Evolutionary conservation across 1,140 invertebrate species (phyloP), one percentile per base, ranked within the genome.

Genomic region (Polypedilum vanderplanki): DNA sequence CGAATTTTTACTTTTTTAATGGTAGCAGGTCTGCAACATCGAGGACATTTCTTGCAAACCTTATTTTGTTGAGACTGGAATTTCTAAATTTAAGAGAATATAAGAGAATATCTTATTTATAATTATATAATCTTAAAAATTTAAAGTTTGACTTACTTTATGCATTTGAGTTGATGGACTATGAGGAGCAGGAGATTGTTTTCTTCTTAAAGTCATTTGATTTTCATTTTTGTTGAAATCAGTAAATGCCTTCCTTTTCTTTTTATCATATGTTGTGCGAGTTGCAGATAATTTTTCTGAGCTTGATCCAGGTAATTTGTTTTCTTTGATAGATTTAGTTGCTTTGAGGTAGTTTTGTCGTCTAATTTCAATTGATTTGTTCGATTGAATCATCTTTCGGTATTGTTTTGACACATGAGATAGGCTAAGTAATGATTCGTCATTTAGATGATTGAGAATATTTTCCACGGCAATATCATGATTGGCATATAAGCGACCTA

Each of bases 321-420:
- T 70, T 22, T 70, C 65, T 10, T 70, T 70, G 9, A 70, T 70
- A 10, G 17, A n/a, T 22, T 9, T 20, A 70, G 8, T 18, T 20
- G 15, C 17, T 22, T 70, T 70, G 65, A 70, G 65, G 65, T 70
- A 70, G 65, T 70, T 70, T n/a, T 20, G 17, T 22, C 65, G 65
- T 18, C 18, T 18, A 10, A 9, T 22, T 10, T 70, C 17, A 70
- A 18, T 18, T 12, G 1, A 18, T 18, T 70, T 70, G 65, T 70
- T 70, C 15, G 15, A n/a, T 70, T 70, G n/a, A 17, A 70, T 70
- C 17, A 70, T 70, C 8, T 70, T 22, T 8, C 17, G 15, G 7
- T 70, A 70, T 1, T 70, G 7, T 70, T 70, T 70, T 17, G 15
- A 70, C 8, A 70, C 65, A 70, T 70, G 65, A 18, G 65, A 70